Evolutionary conservation across 1,140 invertebrate genomes (phyloP), one percentile per base, ranked within the genome.

Genomic region (Spodoptera litura): DNA sequence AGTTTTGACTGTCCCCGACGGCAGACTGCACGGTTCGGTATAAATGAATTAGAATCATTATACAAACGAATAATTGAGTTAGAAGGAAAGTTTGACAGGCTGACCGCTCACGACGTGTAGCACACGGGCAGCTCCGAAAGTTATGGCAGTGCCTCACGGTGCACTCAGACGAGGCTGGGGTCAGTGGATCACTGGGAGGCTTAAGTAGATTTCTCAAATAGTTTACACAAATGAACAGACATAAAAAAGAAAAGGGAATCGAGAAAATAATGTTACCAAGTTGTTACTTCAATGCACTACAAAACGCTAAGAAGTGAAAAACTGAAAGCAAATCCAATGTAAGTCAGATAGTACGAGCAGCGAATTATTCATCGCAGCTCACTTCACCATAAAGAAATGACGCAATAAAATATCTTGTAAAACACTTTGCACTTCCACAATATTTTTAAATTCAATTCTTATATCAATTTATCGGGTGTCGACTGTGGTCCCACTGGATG

Each of bases 391-490:
- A 74, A 74, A 44, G 56, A 74, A 61, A 74, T 70, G 15, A 49
- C 35, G 20, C 71, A 59, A 74, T 74, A 58, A 74, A 74, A 61
- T 74, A 74, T 61, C 51, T 12, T 44, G 53, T 72, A 56, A 51
- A 35, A 59, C 70, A 58, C 71, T 73, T 58, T 35, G 61, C 27
- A 74, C 56, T 76, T 61, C 56, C 71, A 64, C 72, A 71, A 76
- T 78, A 76, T 81, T 73, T 81, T 74, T 70, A 81, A 81, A 81
- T 78, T 81, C 77, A 81, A 78, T 81, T 71, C 62, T 71, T 78
- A 78, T 76, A 81, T 78, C 72, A 78, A 81, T 75, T 81, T 81
- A 78, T 75, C 49, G 62, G 62, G 70, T 81, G 80, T 81, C 76
- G 80, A 58, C 62, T 64, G 13, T 51, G 58, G 15, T 70, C 52